Base-by-base conservation (phyloP, 2,888 invertebrate genomes). In the Caenorhabditis sulstoni region DNA sequence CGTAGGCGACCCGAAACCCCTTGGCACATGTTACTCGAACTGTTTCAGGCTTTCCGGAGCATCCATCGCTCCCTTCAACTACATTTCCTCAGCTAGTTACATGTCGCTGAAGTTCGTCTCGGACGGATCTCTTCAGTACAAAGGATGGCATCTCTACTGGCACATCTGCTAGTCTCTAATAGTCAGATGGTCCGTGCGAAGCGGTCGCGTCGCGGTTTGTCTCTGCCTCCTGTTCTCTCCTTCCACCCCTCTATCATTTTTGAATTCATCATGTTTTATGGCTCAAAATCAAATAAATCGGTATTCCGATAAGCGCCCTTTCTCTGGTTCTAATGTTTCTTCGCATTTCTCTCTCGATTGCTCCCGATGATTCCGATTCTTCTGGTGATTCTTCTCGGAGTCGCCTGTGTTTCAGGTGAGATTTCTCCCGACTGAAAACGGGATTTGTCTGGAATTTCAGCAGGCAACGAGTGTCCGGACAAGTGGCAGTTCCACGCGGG, bases 131-230 rank as follows among this genome's bases (percentile, higher is more conserved):
- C 14, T 75, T 9, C 58, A 79, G 35, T 74, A 59, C 39, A 68
- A 64, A 39, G 79, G 79, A 64, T 79, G 64, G 64, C 55, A 61
- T 11, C 29, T 57, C 22, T 18, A 44, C n/a, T 79, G 79, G 79
- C 50, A 14, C 9, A 71, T 67, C 18, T 64, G 52, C 52, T 71
- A 77, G 29, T 11, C 2, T 41, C n/a, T 9, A 29, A 5, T 29
- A 29, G n/a, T n/a, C n/a, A n/a, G n/a, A n/a, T n/a, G n/a, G n/a
- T n/a, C n/a, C n/a, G n/a, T n/a, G n/a, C n/a, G n/a, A n/a, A n/a
- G n/a, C n/a, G n/a, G n/a, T n/a, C n/a, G n/a, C n/a, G n/a, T n/a
- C n/a, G n/a, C n/a, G n/a, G n/a, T n/a, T n/a, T n/a, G n/a, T n/a
- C n/a, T n/a, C n/a, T n/a, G n/a, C 41, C 41, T 41, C 41, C 4